These are phyloP conservation scores for Octodonta nipae DNA, from an alignment of 2,888 invertebrate species.

Conservation along the genomic window DNA sequence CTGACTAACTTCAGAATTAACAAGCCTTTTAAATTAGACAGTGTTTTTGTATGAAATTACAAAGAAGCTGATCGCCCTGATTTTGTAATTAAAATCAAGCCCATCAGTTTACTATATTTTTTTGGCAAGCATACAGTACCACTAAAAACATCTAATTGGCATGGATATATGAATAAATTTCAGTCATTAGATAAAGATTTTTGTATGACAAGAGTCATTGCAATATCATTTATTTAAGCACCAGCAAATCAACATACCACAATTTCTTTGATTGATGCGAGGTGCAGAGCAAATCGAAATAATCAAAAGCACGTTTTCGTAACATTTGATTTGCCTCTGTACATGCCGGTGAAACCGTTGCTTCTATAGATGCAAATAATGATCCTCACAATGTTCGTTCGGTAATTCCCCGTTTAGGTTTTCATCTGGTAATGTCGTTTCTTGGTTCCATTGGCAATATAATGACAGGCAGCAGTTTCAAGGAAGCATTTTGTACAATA, in stretches of 20 bases:
- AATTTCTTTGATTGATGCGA: not conserved
- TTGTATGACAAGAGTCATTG: not conserved
- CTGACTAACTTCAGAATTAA: not conserved
- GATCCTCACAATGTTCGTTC: not conserved
- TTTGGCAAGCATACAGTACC: not conserved
- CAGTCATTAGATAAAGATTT: not conserved
- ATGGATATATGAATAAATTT: not conserved
- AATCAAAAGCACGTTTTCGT: constrained; percentile 1
- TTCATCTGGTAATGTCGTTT: constrained; percentile 2
- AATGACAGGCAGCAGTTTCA: constrained; percentile 20
- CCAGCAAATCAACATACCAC: not conserved
- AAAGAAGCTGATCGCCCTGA: not conserved
- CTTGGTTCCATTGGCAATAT: constrained; percentile 7
- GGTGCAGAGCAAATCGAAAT: not conserved
- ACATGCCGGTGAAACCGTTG: not conserved
- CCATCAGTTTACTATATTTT: constrained; percentile 1
- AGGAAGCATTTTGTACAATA: constrained; percentile 15
- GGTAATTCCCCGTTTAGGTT: not conserved
- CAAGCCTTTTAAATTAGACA: constrained; percentile 1
- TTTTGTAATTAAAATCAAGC: not conserved
- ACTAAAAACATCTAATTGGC: not conserved
- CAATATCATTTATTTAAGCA: constrained; percentile 1
- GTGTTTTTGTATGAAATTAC: not conserved
- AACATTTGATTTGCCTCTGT: constrained; percentile 3
- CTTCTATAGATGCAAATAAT: not conserved